A percentile compares a stretch with the other conserved stretches of the same genome.
Evolutionary conservation across 2,797 vertebrate species (phyloP).

Genomic region (Capromys pilorides): DNA sequence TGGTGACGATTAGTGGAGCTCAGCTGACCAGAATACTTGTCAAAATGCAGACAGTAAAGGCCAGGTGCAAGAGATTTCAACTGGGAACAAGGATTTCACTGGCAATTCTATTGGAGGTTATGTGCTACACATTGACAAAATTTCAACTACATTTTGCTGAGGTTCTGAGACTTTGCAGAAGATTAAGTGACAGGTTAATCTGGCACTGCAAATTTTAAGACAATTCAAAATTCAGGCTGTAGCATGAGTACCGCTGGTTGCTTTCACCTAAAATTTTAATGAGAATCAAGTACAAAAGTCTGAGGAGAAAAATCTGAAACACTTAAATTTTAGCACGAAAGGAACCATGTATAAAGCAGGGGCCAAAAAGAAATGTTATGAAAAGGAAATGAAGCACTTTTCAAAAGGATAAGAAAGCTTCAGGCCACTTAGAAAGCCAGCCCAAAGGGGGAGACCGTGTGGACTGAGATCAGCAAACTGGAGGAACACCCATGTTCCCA

Average conservation of each 20-base stretch:
- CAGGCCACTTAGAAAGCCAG: not conserved
- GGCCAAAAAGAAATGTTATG: not conserved
- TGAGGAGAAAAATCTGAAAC: not conserved
- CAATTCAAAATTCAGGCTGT: not conserved
- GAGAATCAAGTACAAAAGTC: not conserved
- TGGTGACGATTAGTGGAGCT: not conserved
- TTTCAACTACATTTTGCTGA: not conserved
- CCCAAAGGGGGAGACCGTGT: not conserved
- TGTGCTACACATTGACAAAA: not conserved
- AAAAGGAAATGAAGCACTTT: not conserved
- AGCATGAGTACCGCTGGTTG: not conserved
- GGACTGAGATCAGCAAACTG: not conserved
- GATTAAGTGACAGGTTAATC: not conserved
- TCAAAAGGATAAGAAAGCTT: not conserved
- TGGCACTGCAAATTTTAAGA: not conserved
- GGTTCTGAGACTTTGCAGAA: not conserved
- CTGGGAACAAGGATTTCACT: not conserved
- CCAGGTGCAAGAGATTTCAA: not conserved
- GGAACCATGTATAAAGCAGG: not conserved
- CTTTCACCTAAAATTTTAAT: not conserved
- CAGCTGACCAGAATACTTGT: not conserved
- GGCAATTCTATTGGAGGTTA: not conserved
- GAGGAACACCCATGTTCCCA: not conserved
- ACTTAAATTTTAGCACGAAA: not conserved
- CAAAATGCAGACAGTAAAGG: not conserved